phyloP scores from a whole-genome alignment of 2,888 invertebrate species.

The Stramonita haemastoma region DNA sequence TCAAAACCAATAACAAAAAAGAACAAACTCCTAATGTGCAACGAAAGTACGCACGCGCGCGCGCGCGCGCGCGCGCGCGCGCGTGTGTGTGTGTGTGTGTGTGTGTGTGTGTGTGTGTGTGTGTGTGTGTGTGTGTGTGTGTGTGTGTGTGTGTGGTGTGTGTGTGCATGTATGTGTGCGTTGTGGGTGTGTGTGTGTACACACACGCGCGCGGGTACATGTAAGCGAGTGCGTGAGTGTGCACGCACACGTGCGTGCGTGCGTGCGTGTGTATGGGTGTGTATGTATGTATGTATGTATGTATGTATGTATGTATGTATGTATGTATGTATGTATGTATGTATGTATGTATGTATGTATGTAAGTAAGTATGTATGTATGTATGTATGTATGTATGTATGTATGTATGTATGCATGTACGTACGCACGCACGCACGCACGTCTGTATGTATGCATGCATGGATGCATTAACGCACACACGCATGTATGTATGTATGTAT shows the following conservation, averaged over 20 bases:
- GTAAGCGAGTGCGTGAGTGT: neutral
- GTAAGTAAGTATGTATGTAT: neutral
- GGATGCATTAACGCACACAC: neutral
- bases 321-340: neutral
- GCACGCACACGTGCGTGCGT: neutral
- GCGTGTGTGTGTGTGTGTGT: neutral
- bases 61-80: no score
- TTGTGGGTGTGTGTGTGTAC: neutral
- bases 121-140: neutral
- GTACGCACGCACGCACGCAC: neutral
- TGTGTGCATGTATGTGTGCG: neutral
- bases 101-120: neutral
- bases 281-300: neutral
- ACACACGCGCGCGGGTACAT: neutral
- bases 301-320: neutral
- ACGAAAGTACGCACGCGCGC: no score
- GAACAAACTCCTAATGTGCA: no score
- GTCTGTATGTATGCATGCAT: neutral
- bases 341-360: neutral
- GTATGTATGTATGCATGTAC: neutral
- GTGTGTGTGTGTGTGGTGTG: conserved; percentile 7
- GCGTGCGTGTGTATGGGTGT: neutral
- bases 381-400: neutral
- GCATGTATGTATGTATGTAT: neutral
- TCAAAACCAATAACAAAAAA: no score